Percentiles rank a stretch among this genome's conserved stretches.
These are phyloP conservation scores for Willisornis vidua DNA, from an alignment of 2,113 vertebrate species.

Conservation along the genomic window DNA sequence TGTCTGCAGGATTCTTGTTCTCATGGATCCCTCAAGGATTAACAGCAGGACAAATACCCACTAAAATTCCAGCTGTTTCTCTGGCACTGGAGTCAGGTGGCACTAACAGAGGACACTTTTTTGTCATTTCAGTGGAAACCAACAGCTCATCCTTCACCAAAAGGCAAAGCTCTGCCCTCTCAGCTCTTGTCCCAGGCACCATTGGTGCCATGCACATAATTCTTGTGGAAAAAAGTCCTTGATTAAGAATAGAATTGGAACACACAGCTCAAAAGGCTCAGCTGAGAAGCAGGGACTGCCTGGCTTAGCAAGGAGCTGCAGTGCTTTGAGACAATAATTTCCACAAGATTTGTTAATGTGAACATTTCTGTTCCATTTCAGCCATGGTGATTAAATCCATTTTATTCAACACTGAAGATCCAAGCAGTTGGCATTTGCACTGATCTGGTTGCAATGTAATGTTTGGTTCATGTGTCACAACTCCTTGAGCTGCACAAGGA, in stretches of 20 bases:
- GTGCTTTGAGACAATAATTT: not conserved
- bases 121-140: not conserved
- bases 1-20: not conserved
- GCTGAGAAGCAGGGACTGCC: not conserved
- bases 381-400: not conserved
- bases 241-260: not conserved
- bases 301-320: not conserved
- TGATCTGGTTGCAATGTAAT: not conserved
- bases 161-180: not conserved
- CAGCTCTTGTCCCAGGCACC: not conserved
- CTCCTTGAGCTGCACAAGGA: not conserved
- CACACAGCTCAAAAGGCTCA: not conserved
- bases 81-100: not conserved
- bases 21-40: not conserved
- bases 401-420: not conserved
- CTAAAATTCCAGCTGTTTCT: not conserved
- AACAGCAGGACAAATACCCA: not conserved
- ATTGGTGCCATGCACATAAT: not conserved
- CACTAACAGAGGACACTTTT: not conserved
- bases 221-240: not conserved
- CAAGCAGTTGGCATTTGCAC: not conserved
- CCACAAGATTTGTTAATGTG: not conserved
- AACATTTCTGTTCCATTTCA: not conserved
- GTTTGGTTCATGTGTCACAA: not conserved
- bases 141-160: not conserved